Conservation (phyloP, 1,140 invertebrate genomes). For the Coptotermes formosanus region DNA sequence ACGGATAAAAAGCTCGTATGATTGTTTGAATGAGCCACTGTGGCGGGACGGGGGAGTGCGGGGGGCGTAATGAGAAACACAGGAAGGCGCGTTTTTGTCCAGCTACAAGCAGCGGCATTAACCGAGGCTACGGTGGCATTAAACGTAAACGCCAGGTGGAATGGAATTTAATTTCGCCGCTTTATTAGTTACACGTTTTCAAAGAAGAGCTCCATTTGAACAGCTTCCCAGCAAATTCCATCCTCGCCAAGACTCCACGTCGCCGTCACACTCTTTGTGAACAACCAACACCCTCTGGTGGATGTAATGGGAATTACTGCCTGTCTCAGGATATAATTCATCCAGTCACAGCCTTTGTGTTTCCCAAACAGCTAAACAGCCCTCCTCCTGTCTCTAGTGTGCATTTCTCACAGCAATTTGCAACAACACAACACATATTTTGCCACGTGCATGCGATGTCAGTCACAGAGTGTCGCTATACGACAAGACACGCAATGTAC, state of each 20-base stretch:
- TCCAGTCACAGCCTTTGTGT: too few species aligned
- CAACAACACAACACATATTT: too few species aligned
- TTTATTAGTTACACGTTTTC: conserved; percentile 9
- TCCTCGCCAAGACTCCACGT: not conserved
- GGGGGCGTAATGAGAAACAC: not conserved
- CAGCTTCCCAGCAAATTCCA: not conserved
- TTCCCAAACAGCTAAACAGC: too few species aligned
- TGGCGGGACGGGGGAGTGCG: too few species aligned
- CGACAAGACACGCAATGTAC: too few species aligned
- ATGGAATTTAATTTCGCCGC: conserved; percentile 1
- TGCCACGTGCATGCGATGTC: too few species aligned
- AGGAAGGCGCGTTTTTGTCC: not conserved
- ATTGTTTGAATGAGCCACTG: too few species aligned
- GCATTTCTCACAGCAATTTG: too few species aligned
- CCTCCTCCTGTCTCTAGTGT: too few species aligned
- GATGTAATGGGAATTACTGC: not conserved
- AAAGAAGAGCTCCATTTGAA: not conserved
- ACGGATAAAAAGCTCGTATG: not conserved
- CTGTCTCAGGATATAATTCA: not conserved
- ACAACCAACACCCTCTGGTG: not conserved
- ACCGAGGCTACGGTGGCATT: not conserved
- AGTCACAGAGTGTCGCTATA: too few species aligned
- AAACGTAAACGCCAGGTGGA: not conserved
- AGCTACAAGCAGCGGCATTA: not conserved
- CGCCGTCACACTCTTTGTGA: not conserved